A percentile compares a stretch with the other conserved stretches of the same genome.
phyloP scores from a whole-genome alignment of 1,140 invertebrate genomes.

The Bursaphelenchus mucronatus region DNA sequence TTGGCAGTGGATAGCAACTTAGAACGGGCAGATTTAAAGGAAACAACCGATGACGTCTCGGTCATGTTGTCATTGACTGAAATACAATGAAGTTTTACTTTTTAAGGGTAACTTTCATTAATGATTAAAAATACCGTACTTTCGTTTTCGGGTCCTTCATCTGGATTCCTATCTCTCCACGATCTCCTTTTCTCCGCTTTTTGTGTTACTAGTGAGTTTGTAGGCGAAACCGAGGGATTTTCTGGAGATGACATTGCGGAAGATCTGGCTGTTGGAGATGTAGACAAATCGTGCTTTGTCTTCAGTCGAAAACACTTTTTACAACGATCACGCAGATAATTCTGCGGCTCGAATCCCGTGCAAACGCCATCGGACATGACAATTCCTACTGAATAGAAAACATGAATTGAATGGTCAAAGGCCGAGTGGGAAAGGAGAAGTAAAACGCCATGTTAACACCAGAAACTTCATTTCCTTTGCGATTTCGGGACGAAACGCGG shows the following conservation, averaged over 20 bases:
- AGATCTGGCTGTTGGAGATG: not conserved
- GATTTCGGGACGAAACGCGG: too few species aligned
- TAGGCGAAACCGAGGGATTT: conserved; percentile 9
- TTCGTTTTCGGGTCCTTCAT: conserved; percentile 41
- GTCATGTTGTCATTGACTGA: conserved; percentile 13
- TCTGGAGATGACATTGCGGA: conserved; percentile 1
- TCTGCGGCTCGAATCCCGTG: conserved; percentile 57
- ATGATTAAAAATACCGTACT: conserved; percentile 17
- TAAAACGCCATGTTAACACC: not conserved
- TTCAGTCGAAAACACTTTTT: conserved; percentile 56
- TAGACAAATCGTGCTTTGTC: conserved; percentile 27
- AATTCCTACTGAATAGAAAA: conserved; percentile 22
- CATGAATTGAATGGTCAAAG: not conserved
- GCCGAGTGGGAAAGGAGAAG: not conserved
- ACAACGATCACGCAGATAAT: conserved; percentile 55
- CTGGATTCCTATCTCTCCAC: conserved; percentile 40
- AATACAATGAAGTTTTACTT: conserved; percentile 3
- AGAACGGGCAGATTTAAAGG: conserved; percentile 53
- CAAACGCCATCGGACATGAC: conserved; percentile 36
- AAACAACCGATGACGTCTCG: conserved; percentile 23
- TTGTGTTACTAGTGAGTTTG: conserved; percentile 18
- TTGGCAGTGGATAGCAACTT: conserved; percentile 39
- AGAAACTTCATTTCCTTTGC: too few species aligned
- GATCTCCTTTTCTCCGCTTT: conserved; percentile 37
- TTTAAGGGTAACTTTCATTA: not conserved